Percentiles rank a stretch among this genome's conserved stretches.
These are phyloP conservation scores for Poecilia wingei DNA, from an alignment of 2,797 vertebrate genomes.

Conservation along the genomic window DNA sequence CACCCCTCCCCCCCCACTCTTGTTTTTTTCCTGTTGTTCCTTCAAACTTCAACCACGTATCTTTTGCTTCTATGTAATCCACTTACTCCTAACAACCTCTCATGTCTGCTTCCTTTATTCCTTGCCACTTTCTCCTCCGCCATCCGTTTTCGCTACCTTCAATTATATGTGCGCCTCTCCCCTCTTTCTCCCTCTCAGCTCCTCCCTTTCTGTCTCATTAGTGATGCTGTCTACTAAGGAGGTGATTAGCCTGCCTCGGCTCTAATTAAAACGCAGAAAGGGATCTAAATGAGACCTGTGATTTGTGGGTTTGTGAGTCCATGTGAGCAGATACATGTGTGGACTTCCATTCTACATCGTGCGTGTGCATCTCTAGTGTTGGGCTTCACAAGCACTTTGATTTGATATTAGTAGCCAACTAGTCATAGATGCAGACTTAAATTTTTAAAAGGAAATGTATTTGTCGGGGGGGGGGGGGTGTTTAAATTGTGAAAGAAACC, in stretches of 20 bases:
- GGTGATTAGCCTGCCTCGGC: slow-evolving; percentile 74
- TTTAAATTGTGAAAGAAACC: slow-evolving; percentile 27
- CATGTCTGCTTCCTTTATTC: slow-evolving; percentile 57
- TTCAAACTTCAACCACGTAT: slow-evolving; percentile 19
- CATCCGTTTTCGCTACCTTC: slow-evolving; percentile 49
- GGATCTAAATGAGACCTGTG: slow-evolving; percentile 75
- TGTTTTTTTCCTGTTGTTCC: background rate
- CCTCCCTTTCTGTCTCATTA: slow-evolving; percentile 76
- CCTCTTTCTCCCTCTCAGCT: slow-evolving; percentile 51
- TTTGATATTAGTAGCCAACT: slow-evolving; percentile 24
- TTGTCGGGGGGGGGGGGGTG: slow-evolving; percentile 5
- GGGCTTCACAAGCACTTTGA: slow-evolving; percentile 28
- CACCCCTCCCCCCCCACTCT: slow-evolving; percentile 32
- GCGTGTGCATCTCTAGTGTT: background rate
- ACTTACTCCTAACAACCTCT: slow-evolving; percentile 63
- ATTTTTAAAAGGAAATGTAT: slow-evolving; percentile 14
- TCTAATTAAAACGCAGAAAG: slow-evolving; percentile 79
- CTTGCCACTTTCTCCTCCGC: slow-evolving; percentile 41
- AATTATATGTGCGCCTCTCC: slow-evolving; percentile 52
- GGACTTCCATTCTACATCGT: slow-evolving; percentile 7
- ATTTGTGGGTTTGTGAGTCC: slow-evolving; percentile 58
- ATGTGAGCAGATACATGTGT: slow-evolving; percentile 10
- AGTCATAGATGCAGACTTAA: slow-evolving; percentile 13
- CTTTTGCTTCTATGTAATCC: slow-evolving; percentile 50
- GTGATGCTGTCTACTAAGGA: slow-evolving; percentile 76